phyloP scores from a whole-genome alignment of 2,888 invertebrate genomes.

The Galeopsomyia nigrocyanea region DNA sequence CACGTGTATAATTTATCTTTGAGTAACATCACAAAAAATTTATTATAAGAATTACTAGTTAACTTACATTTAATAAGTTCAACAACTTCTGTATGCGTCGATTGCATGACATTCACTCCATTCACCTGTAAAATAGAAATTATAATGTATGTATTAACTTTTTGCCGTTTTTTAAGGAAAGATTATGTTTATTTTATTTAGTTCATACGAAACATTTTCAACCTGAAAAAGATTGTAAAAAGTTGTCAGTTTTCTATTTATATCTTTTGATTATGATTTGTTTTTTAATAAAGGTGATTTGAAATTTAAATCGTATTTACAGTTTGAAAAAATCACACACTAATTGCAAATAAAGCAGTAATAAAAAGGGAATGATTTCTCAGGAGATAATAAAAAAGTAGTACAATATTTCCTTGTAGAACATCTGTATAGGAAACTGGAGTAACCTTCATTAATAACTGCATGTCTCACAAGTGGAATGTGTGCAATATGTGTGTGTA shows the following conservation, averaged over 20 bases:
- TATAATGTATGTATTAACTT: not conserved
- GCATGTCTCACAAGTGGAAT: slow-evolving; percentile 20
- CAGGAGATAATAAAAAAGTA: slow-evolving; percentile 32
- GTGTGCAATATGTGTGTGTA: slow-evolving; percentile 11
- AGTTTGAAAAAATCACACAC: slow-evolving; percentile 2
- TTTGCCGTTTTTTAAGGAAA: no score
- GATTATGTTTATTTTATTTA: not conserved
- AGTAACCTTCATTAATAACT: slow-evolving; percentile 31
- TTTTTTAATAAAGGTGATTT: not conserved
- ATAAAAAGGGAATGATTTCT: slow-evolving; percentile 27
- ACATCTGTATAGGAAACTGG: slow-evolving; percentile 13
- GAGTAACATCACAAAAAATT: not conserved
- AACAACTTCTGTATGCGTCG: slow-evolving; percentile 96
- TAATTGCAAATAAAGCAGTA: slow-evolving; percentile 1
- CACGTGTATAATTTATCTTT: slow-evolving; percentile 1
- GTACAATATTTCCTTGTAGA: slow-evolving; percentile 34
- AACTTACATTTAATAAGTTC: slow-evolving; percentile 92
- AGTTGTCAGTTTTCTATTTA: no score
- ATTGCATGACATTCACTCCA: slow-evolving; percentile 89
- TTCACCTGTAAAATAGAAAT: slow-evolving; percentile 79
- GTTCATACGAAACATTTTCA: not conserved
- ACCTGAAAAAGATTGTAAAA: not conserved
- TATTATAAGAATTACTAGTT: not conserved
- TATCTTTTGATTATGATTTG: not conserved
- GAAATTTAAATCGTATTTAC: not conserved